Evolutionary conservation across 1,140 invertebrate genomes (phyloP).

Genomic region (Leptinotarsa defecta): DNA sequence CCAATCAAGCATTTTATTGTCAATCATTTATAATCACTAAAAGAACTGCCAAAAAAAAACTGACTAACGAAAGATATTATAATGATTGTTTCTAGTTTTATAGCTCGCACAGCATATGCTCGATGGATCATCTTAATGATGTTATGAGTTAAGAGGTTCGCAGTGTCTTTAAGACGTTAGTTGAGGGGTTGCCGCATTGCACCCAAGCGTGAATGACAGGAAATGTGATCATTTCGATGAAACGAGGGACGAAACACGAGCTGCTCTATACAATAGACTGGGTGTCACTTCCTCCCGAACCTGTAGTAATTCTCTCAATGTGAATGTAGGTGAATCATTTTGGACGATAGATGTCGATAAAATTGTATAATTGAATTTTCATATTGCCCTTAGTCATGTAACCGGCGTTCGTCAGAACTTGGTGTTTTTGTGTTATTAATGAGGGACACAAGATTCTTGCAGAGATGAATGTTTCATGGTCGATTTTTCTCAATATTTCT

Average conservation of each 20-base stretch:
- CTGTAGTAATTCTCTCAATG: too few relatives aligned
- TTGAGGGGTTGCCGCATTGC: neutral
- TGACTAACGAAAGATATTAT: slow-evolving; percentile 8
- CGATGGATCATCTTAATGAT: neutral
- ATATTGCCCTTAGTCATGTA: too few relatives aligned
- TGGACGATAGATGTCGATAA: too few relatives aligned
- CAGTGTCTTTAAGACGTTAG: slow-evolving; percentile 24
- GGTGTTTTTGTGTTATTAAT: too few relatives aligned
- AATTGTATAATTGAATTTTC: too few relatives aligned
- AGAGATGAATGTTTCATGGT: too few relatives aligned
- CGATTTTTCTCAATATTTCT: too few relatives aligned
- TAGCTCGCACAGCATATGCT: slow-evolving; percentile 2
- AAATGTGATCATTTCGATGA: neutral
- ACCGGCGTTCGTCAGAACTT: too few relatives aligned
- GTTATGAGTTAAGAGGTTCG: slow-evolving; percentile 19
- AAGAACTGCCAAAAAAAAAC: slow-evolving; percentile 10
- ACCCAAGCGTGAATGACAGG: slow-evolving; percentile 11
- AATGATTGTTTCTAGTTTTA: neutral
- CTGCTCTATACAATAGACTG: neutral
- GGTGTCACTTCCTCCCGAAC: neutral
- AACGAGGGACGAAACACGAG: slow-evolving; percentile 11
- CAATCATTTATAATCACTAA: slow-evolving; percentile 13
- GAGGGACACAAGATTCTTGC: too few relatives aligned
- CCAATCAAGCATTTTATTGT: slow-evolving; percentile 17
- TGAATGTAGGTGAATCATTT: too few relatives aligned